Evolutionary conservation across 1,140 invertebrate genomes (phyloP).

Genomic region (Globodera rostochiensis): DNA sequence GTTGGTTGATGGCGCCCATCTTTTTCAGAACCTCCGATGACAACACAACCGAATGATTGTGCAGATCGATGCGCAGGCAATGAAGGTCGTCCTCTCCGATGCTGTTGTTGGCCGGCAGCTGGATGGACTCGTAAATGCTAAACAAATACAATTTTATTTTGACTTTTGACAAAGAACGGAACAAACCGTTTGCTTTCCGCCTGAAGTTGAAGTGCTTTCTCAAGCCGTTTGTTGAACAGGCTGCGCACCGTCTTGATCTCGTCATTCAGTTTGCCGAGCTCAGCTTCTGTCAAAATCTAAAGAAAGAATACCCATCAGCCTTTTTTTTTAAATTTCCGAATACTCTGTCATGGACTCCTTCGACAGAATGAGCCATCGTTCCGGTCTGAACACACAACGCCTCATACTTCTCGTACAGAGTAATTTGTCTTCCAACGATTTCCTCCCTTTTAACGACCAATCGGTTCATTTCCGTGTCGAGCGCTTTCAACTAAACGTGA

Average conservation of each 20-base stretch:
- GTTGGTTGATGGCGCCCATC: constrained; percentile 10
- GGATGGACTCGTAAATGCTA: constrained; percentile 14
- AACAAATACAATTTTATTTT: background rate
- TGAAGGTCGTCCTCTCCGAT: constrained; percentile 1
- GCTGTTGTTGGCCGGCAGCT: background rate
- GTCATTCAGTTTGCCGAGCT: constrained; percentile 10
- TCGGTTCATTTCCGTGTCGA: constrained; percentile 19
- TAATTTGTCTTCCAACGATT: constrained; percentile 3
- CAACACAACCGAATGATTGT: background rate
- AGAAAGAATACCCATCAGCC: background rate
- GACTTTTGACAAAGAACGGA: background rate
- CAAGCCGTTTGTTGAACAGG: constrained; percentile 12
- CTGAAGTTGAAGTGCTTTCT: constrained; percentile 14
- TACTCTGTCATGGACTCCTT: constrained; percentile 23
- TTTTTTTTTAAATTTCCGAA: background rate
- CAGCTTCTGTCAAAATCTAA: constrained; percentile 17
- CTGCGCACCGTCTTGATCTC: background rate
- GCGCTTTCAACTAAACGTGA: constrained; percentile 25
- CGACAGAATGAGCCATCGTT: background rate
- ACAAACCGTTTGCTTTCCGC: constrained; percentile 6
- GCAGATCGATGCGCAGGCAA: background rate
- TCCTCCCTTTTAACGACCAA: background rate
- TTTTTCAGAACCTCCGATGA: constrained; percentile 16
- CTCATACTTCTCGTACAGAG: background rate
- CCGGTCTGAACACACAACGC: constrained; percentile 2